Percentiles rank a stretch among this genome's conserved stretches.
phyloP scores from a whole-genome alignment of 2,888 invertebrate species.

The Disparrhopalites patrizii region DNA sequence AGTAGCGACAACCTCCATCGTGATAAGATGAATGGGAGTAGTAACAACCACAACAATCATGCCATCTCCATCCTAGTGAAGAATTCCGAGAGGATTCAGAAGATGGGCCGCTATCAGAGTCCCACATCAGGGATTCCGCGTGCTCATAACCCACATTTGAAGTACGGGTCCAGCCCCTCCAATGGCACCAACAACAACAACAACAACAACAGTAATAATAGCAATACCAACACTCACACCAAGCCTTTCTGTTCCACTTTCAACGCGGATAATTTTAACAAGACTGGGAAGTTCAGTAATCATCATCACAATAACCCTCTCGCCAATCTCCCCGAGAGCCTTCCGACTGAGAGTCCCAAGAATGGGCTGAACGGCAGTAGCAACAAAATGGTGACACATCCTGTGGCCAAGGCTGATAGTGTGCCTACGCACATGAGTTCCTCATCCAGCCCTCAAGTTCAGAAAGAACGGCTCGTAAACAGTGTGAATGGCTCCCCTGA shows the following conservation, averaged over 20 bases:
- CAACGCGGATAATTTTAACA: constrained; percentile 3
- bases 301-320: not conserved
- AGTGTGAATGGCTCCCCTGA: constrained; percentile 15
- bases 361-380: not conserved
- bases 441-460: no score
- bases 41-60: constrained; percentile 5
- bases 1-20: not conserved
- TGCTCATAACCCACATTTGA: not conserved
- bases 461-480: constrained; percentile 3
- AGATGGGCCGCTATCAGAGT: constrained; percentile 15
- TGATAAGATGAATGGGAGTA: not conserved
- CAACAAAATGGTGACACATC: constrained; percentile 18
- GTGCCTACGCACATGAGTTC: no score
- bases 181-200: no score
- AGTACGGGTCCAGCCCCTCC: not conserved
- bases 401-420: no score
- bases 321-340: no score
- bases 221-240: not conserved
- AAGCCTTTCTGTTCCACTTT: not conserved
- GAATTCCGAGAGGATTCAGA: not conserved
- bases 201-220: not conserved
- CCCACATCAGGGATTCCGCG: constrained; percentile 19
- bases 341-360: not conserved
- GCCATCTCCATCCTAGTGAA: constrained; percentile 18
- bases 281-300: not conserved